phyloP scores from a whole-genome alignment of 2,888 invertebrate genomes.

The Ectemnius cavifrons region DNA sequence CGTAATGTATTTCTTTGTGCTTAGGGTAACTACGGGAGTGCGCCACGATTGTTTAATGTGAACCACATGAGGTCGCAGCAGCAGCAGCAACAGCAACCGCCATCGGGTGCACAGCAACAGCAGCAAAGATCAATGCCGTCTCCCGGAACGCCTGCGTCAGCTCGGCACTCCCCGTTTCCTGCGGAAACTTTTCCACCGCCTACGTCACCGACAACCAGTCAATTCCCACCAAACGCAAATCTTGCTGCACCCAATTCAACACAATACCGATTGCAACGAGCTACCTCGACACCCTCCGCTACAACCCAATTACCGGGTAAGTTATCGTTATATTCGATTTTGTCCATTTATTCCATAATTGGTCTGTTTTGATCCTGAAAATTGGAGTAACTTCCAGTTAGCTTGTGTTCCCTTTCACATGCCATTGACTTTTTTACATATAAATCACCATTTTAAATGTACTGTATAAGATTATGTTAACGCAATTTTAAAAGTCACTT shows the following conservation, averaged over 20 bases:
- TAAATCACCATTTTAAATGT: too few relatives aligned
- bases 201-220: constrained; percentile 79
- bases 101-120: constrained; percentile 77
- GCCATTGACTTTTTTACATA: too few relatives aligned
- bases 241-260: constrained; percentile 74
- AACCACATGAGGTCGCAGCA: constrained; percentile 79
- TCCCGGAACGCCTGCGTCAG: constrained; percentile 78
- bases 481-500: too few relatives aligned
- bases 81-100: constrained; percentile 80
- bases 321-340: constrained; percentile 14
- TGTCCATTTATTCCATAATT: neutral
- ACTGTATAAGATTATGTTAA: too few relatives aligned
- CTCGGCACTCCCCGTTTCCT: constrained; percentile 81
- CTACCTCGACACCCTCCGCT: constrained; percentile 80
- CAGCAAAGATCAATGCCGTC: constrained; percentile 92
- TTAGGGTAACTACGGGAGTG: constrained; percentile 74
- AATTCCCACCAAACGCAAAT: constrained; percentile 75
- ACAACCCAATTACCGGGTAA: constrained; percentile 83
- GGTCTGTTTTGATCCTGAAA: constrained; percentile 19
- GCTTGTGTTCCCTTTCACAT: too few relatives aligned
- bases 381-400: too few relatives aligned
- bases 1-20: constrained; percentile 17
- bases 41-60: constrained; percentile 75
- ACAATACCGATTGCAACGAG: constrained; percentile 82
- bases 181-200: constrained; percentile 80